phyloP scores from a whole-genome alignment of 2,113 vertebrate species.

The Catharus minimus region DNA sequence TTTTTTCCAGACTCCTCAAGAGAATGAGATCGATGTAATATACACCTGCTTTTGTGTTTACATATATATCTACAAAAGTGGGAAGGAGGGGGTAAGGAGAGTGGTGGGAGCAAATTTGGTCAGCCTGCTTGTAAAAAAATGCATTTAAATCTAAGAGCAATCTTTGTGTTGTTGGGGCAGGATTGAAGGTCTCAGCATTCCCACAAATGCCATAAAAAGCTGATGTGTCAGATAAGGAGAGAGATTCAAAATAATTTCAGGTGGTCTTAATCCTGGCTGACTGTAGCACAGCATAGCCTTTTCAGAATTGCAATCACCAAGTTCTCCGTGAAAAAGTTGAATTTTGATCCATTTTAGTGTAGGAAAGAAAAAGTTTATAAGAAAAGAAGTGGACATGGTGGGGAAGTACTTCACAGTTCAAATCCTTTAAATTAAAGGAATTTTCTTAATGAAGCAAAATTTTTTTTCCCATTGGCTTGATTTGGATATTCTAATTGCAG shows the following conservation, averaged over 20 bases:
- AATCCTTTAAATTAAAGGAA: neutral
- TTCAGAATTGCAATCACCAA: neutral
- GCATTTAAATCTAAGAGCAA: neutral
- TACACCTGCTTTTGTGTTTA: neutral
- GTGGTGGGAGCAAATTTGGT: neutral
- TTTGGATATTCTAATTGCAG: neutral
- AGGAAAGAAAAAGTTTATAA: neutral
- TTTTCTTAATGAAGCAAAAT: neutral
- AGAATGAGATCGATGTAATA: neutral
- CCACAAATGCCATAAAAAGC: neutral
- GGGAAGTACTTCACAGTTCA: neutral
- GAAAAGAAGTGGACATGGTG: neutral
- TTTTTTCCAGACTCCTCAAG: neutral
- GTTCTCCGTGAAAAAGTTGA: neutral
- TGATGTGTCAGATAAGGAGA: neutral
- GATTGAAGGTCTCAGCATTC: neutral
- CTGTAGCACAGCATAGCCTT: neutral
- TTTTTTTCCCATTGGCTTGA: neutral
- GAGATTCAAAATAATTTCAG: neutral
- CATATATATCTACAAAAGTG: too few relatives aligned
- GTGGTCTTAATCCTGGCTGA: neutral
- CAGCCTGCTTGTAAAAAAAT: neutral
- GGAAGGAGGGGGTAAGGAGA: neutral
- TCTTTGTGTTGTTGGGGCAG: neutral
- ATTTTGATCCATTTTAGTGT: neutral